These are phyloP conservation scores for Enteromius treurensis DNA, from an alignment of 2,797 vertebrate genomes.

Conservation along the genomic window DNA sequence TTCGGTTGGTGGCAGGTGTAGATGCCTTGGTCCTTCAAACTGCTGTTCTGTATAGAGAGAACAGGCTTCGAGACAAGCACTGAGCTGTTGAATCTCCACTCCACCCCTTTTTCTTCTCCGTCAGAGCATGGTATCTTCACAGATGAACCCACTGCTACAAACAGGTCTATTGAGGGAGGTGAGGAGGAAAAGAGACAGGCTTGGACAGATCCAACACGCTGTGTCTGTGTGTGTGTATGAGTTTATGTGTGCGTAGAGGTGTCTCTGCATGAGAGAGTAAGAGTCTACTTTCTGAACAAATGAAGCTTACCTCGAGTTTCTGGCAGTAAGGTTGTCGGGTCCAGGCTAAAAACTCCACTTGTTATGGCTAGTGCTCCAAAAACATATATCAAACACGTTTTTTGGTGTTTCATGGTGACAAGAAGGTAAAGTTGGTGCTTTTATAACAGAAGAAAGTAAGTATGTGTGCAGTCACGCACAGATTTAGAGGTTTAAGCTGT, in stretches of 20 bases:
- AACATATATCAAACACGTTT: constrained; percentile 31
- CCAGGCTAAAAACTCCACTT: constrained; percentile 34
- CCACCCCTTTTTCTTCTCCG: constrained; percentile 18
- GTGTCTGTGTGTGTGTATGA: constrained; percentile 8
- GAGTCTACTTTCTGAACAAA: constrained; percentile 7
- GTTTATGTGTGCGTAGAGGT: constrained; percentile 7
- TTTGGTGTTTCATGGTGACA: not conserved
- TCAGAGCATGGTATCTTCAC: constrained; percentile 54
- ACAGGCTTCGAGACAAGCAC: constrained; percentile 32
- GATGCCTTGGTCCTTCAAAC: constrained; percentile 56
- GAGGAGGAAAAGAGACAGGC: constrained; percentile 27
- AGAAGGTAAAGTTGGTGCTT: not conserved
- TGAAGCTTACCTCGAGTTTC: constrained; percentile 51
- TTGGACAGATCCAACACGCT: constrained; percentile 23
- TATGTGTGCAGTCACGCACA: not conserved
- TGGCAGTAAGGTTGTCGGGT: not conserved
- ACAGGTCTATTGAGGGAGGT: constrained; percentile 55
- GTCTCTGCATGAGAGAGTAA: constrained; percentile 7
- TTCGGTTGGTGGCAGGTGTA: constrained; percentile 59
- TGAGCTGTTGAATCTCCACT: constrained; percentile 60
- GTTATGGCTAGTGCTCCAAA: constrained; percentile 22
- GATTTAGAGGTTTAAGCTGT: not conserved
- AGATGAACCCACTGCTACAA: constrained; percentile 55
- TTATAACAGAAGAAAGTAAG: not conserved
- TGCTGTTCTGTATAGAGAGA: constrained; percentile 56